phyloP scores from a whole-genome alignment of 2,113 vertebrate species.

The Corydoras sp. region DNA sequence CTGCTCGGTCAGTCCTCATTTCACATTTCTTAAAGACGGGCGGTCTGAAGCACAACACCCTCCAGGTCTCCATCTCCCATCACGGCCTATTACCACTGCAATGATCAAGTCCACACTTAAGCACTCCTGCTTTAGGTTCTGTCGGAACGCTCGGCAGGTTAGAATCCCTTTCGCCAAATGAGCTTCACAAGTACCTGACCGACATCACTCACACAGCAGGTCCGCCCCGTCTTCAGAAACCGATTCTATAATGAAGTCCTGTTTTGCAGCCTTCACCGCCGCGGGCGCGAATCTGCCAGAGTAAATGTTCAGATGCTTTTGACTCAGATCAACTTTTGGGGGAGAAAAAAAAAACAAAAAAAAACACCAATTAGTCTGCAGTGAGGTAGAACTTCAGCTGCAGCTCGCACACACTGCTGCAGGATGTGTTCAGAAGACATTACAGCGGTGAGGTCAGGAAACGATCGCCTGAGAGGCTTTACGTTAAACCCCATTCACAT shows the following conservation, averaged over 20 bases:
- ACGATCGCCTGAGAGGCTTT: too few relatives aligned
- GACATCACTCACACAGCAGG: conserved; percentile 9
- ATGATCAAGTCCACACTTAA: conserved; percentile 29
- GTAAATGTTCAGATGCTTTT: conserved; percentile 28
- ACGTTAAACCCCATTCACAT: too few relatives aligned
- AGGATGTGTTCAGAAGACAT: conserved; percentile 8
- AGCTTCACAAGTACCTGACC: conserved; percentile 11
- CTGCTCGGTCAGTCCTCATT: conserved; percentile 7
- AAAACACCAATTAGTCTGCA: conserved; percentile 41
- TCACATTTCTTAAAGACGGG: conserved; percentile 16
- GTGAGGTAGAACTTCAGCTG: conserved; percentile 34
- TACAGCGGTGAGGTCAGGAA: background rate
- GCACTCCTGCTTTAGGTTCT: conserved; percentile 10
- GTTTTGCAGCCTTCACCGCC: conserved; percentile 35
- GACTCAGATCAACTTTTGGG: conserved; percentile 36
- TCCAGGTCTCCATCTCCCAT: conserved; percentile 21
- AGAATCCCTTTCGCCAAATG: conserved; percentile 12
- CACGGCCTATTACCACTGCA: conserved; percentile 29
- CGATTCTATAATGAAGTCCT: conserved; percentile 41
- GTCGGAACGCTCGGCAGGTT: conserved; percentile 24
- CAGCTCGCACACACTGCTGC: conserved; percentile 27
- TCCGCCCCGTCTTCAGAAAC: conserved; percentile 17
- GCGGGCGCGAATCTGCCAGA: conserved; percentile 42
- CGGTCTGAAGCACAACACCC: conserved; percentile 13
- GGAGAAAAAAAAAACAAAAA: conserved; percentile 1